Conservation (phyloP, 2,888 invertebrate genomes). For the Dione vanillae region DNA sequence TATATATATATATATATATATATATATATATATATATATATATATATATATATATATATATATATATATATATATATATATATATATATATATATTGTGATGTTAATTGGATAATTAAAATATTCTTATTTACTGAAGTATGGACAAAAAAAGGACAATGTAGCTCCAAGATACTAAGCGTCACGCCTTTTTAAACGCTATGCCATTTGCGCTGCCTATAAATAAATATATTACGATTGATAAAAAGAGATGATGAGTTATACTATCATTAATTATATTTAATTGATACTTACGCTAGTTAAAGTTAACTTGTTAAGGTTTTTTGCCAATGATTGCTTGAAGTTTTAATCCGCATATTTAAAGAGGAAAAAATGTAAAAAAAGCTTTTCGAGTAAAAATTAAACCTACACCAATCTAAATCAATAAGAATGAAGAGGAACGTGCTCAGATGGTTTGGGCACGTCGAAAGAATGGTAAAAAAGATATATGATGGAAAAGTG, state of each 20-base stretch:
- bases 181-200: no score
- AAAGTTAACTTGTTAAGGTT: neutral
- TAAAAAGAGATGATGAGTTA: neutral
- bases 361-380: neutral
- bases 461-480: no score
- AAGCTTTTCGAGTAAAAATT: neutral
- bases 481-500: no score
- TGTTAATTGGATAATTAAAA: neutral
- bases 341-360: neutral
- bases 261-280: neutral
- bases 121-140: neutral
- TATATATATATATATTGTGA: neutral
- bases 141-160: neutral
- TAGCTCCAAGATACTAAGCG: neutral
- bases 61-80: no score
- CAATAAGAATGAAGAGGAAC: no score
- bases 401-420: no score
- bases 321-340: neutral
- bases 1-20: neutral
- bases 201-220: neutral
- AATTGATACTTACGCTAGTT: neutral
- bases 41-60: no score
- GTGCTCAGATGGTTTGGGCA: no score
- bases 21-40: no score
- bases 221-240: neutral